These are phyloP conservation scores for Triplophysa dalaica DNA, from an alignment of 2,113 vertebrate species.

Conservation along the genomic window DNA sequence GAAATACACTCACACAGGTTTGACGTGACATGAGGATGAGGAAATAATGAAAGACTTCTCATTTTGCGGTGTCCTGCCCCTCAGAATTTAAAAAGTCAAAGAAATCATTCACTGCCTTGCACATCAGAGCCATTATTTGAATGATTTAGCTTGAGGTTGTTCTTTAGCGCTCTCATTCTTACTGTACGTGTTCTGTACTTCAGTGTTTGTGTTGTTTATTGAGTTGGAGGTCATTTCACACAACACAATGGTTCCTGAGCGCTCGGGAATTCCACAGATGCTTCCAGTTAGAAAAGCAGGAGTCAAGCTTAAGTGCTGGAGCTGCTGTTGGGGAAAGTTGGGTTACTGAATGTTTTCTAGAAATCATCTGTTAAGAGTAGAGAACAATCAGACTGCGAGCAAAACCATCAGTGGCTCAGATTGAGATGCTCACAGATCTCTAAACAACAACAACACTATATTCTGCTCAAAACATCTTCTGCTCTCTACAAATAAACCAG, in stretches of 20 bases:
- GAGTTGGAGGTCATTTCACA: background rate
- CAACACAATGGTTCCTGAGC: background rate
- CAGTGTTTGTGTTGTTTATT: background rate
- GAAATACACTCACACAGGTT: no score
- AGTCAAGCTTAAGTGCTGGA: background rate
- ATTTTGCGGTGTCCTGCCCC: no score
- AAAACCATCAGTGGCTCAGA: slow-evolving; percentile 13
- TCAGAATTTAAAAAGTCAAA: background rate
- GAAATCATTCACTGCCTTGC: no score
- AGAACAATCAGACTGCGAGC: slow-evolving; percentile 6
- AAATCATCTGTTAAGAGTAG: background rate
- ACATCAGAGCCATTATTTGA: no score
- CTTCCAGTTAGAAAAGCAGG: background rate
- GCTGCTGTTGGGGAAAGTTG: background rate
- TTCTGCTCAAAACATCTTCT: slow-evolving; percentile 18
- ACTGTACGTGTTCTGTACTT: background rate
- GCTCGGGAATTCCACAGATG: background rate
- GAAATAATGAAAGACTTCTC: no score
- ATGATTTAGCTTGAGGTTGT: background rate
- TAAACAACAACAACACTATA: slow-evolving; percentile 22
- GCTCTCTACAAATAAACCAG: background rate
- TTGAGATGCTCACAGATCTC: no score
- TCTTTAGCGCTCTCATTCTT: background rate
- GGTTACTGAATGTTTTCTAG: background rate
- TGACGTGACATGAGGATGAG: no score